Percentiles rank a stretch among this genome's conserved stretches.
Evolutionary conservation across 2,888 invertebrate genomes (phyloP).

Genomic region (Hypomecis punctinalis): DNA sequence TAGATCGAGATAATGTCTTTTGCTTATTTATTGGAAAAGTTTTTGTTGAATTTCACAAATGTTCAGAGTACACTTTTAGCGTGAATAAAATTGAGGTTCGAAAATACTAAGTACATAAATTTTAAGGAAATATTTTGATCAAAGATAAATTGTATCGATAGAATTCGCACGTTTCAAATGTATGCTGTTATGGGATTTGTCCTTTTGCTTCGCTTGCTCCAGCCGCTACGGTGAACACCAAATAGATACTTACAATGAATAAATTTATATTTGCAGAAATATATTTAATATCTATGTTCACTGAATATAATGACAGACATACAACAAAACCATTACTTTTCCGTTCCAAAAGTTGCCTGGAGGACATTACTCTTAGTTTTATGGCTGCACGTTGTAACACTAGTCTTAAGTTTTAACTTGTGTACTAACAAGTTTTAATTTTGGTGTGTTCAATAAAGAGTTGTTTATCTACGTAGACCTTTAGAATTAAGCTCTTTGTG

Average conservation of each 20-base stretch:
- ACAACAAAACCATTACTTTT: too few species aligned
- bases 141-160: background rate
- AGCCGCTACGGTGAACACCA: constrained; percentile 10
- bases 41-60: constrained; percentile 1
- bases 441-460: too few species aligned
- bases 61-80: background rate
- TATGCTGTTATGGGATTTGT: constrained; percentile 27
- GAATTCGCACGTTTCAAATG: constrained; percentile 10
- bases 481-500: too few species aligned
- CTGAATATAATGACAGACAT: too few species aligned
- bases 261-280: background rate
- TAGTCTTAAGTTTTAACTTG: too few species aligned
- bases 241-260: background rate
- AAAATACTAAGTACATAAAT: background rate
- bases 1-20: constrained; percentile 1
- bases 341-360: too few species aligned
- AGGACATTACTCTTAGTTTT: too few species aligned
- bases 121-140: background rate
- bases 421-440: too few species aligned
- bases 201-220: constrained; percentile 16
- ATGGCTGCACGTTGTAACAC: too few species aligned
- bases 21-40: constrained; percentile 5
- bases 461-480: too few species aligned
- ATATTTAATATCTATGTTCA: too few species aligned
- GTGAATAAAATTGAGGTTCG: background rate